Evolutionary conservation across 2,113 vertebrate species (phyloP).

Genomic region (Nesoenas mayeri): DNA sequence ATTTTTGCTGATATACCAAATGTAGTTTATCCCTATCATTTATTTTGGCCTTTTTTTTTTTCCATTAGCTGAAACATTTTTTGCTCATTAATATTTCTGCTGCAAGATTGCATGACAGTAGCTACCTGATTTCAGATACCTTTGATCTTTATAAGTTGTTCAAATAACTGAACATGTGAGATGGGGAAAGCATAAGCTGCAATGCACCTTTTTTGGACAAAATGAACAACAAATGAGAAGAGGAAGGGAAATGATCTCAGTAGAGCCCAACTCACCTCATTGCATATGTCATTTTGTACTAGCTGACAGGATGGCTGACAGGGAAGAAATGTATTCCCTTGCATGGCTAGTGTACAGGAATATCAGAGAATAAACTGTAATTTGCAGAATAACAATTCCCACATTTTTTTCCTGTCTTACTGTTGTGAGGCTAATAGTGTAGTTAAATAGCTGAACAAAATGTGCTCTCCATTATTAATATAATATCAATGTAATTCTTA

Average conservation of each 20-base stretch:
- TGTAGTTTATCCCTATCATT: background rate
- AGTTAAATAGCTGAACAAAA: background rate
- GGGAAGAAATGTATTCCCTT: background rate
- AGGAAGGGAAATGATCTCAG: background rate
- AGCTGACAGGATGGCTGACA: background rate
- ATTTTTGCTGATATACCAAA: background rate
- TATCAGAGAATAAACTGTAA: background rate
- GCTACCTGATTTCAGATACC: background rate
- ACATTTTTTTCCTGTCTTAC: background rate
- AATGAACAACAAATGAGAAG: background rate
- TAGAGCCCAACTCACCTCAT: background rate
- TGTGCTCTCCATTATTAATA: background rate
- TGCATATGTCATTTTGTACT: background rate
- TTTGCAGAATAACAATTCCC: background rate
- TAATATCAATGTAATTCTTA: background rate
- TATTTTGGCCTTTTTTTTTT: background rate
- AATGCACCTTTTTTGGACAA: background rate
- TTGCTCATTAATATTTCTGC: background rate
- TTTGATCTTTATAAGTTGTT: background rate
- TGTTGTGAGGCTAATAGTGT: background rate
- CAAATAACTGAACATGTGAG: background rate
- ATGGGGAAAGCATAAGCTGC: background rate
- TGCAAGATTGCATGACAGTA: background rate
- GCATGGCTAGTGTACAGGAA: background rate
- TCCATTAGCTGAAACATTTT: background rate